A percentile compares a stretch with the other conserved stretches of the same genome.
Conservation (phyloP, 2,113 vertebrate genomes). For the Nansenia antarctica region DNA sequence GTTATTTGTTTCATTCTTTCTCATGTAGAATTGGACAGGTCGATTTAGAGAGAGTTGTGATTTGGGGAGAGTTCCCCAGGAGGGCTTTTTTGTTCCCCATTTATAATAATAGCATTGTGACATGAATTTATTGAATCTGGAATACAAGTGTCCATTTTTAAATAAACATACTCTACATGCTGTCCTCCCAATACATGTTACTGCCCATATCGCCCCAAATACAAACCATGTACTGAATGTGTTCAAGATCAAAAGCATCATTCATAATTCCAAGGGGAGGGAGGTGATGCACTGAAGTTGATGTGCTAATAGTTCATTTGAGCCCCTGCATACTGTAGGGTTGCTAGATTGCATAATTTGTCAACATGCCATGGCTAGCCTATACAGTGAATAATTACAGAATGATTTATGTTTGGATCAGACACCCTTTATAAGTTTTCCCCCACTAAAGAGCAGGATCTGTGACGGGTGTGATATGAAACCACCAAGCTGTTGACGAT, state of each 20-base stretch:
- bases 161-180: background rate
- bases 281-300: constrained; percentile 20
- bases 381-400: constrained; percentile 66
- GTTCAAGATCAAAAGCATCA: background rate
- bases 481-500: constrained; percentile 52
- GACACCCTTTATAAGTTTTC: constrained; percentile 41
- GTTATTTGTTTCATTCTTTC: constrained; percentile 9
- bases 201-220: background rate
- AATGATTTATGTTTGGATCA: constrained; percentile 62
- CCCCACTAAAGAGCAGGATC: background rate
- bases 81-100: background rate
- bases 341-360: constrained; percentile 63
- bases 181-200: background rate
- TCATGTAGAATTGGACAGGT: constrained; percentile 8
- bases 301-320: constrained; percentile 48
- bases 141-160: background rate
- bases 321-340: constrained; percentile 36
- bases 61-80: background rate
- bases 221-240: background rate
- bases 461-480: constrained; percentile 46
- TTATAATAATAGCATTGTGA: background rate
- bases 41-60: background rate
- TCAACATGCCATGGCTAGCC: constrained; percentile 61
- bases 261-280: constrained; percentile 7
- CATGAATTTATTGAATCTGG: background rate